Base-by-base conservation (phyloP, 2,888 invertebrate genomes). In the Chloroclystis v-ata region DNA sequence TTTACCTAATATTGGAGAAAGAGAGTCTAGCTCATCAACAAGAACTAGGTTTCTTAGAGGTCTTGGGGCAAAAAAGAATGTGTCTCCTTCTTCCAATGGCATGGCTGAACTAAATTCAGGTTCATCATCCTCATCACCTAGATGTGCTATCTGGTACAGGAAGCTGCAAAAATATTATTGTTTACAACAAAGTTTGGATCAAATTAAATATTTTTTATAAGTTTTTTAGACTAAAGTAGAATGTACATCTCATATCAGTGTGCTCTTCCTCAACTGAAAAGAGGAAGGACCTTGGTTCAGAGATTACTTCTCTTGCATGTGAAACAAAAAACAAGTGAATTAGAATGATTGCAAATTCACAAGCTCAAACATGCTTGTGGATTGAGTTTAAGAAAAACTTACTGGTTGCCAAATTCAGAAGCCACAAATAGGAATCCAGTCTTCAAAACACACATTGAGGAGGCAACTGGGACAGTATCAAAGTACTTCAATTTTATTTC, bases 321-420 rank as follows among this genome's bases (percentile, higher is more conserved):
- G 46, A 53, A 49, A 54, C n/a, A 43, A 48, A 47, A 46, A 54
- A 60, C 56, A 59, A 66, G 72, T 76, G 69, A 65, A 63, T 60
- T 44, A 61, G 66, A 68, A 74, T 65, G 43, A 48, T 49, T 66
- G 58, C 67, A 64, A 66, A 56, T 61, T 60, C 74, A 75, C 71
- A 65, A 58, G 65, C 56, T 67, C 50, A 52, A 54, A 47, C 37
- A 32, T 11, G 32, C 35, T 11, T 45, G 49, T 38, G 32, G 28
- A 37, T 12, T 58, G 32, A 10, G 42, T 14, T n/a, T 5, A 13
- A 30, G 25, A 16, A 51, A 65, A 69, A 95, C 98, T 95, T 89
- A 98, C 97, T 99, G 99, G 88, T 99, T 99, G 65, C 99, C 99
- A 91, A 99, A 99, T 86, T 99, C 99, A 20, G 97, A 95, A 1